Evolutionary conservation across 2,888 invertebrate genomes (phyloP).

Genomic region (Griposia aprilina): DNA sequence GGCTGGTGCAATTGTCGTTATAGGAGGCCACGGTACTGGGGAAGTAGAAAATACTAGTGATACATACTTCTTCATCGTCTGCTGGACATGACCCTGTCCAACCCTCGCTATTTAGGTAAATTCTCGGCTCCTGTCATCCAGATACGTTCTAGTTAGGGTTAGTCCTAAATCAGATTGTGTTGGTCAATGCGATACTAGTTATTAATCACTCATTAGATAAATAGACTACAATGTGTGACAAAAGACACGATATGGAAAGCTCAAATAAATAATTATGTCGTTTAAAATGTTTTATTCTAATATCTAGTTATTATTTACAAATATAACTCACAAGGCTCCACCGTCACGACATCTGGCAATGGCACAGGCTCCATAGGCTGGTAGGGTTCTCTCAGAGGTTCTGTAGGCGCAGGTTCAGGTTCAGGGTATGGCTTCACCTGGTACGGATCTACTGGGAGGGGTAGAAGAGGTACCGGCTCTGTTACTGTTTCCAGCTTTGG

Average conservation of each 20-base stretch:
- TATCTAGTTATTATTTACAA: background rate
- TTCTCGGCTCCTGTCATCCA: background rate
- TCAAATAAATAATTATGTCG: background rate
- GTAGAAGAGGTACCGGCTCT: constrained; percentile 46
- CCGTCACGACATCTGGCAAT: constrained; percentile 48
- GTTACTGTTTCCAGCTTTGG: constrained; percentile 33
- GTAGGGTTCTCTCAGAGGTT: constrained; percentile 31
- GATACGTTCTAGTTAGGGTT: background rate
- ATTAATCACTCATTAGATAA: background rate
- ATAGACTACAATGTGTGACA: background rate
- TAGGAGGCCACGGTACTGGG: constrained; percentile 69
- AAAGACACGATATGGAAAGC: background rate
- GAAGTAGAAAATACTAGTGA: constrained; percentile 30
- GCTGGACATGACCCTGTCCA: no score
- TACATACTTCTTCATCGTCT: background rate
- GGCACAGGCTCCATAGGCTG: constrained; percentile 35
- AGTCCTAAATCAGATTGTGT: background rate
- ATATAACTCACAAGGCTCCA: constrained; percentile 51
- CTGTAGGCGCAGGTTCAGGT: constrained; percentile 29
- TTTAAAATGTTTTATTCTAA: background rate
- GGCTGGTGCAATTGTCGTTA: constrained; percentile 53
- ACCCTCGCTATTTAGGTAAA: background rate
- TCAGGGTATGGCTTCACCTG: constrained; percentile 34
- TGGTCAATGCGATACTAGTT: background rate
- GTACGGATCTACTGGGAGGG: constrained; percentile 44